Percentiles rank a stretch among this genome's conserved stretches.
These are phyloP conservation scores for Anthonomus grandis DNA, from an alignment of 1,140 invertebrate genomes.

Conservation along the genomic window DNA sequence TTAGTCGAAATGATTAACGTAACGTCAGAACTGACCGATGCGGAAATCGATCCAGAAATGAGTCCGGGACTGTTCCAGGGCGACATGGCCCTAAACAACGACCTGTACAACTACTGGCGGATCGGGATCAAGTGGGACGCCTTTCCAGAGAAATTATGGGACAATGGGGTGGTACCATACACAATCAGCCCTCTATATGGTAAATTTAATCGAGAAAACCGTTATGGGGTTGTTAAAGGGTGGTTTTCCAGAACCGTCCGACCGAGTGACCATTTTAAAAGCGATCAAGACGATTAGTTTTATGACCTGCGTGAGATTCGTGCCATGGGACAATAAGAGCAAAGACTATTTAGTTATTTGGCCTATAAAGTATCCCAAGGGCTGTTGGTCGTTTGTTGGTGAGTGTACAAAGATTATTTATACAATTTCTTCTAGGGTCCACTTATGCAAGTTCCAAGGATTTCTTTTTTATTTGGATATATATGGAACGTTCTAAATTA, in stretches of 20 bases:
- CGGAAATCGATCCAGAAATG: constrained; percentile 61
- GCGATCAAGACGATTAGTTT: constrained; percentile 59
- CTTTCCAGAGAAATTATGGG: constrained; percentile 63
- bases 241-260: constrained; percentile 52
- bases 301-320: constrained; percentile 61
- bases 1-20: constrained; percentile 16
- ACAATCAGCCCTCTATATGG: constrained; percentile 60
- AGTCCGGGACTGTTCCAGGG: constrained; percentile 65
- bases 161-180: constrained; percentile 58
- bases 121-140: constrained; percentile 62
- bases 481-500: too few relatives aligned
- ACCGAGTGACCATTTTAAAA: constrained; percentile 57
- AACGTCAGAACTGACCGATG: constrained; percentile 25
- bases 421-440: too few relatives aligned
- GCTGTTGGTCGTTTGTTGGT: constrained; percentile 69
- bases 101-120: constrained; percentile 54
- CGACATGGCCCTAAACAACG: constrained; percentile 60
- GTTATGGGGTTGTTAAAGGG: too few relatives aligned
- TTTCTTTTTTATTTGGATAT: too few relatives aligned
- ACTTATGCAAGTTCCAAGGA: too few relatives aligned
- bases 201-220: too few relatives aligned
- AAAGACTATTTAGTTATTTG: constrained; percentile 63
- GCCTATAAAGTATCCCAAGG: constrained; percentile 63
- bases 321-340: constrained; percentile 59
- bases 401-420: constrained; percentile 7